Base-by-base conservation (phyloP, 1,140 invertebrate species). In the Heliconius eleuchia region DNA sequence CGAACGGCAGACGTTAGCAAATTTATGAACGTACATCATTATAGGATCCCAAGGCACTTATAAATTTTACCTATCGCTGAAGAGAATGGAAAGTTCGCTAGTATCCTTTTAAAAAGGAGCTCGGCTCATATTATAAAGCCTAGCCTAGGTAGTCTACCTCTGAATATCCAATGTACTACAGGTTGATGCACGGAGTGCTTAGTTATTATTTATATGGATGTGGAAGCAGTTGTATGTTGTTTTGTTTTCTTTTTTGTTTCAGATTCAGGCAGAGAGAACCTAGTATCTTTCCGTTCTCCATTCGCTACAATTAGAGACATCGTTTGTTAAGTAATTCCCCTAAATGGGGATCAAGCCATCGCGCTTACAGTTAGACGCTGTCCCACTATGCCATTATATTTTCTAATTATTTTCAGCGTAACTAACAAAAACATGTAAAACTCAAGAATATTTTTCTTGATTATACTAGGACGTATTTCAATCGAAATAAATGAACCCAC, bases 101-200 rank as follows among this genome's bases (percentile, higher is more conserved):
- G 60, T 27, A 66, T 27, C 60, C 60, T 66, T 66, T 66, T 30
- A 27, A 66, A 66, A 66, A 66, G 60, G 60, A 66, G 5, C 60
- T 27, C 60, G 27, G 23, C 60, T 66, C 27, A 16, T 66, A 30
- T 30, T 66, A 11, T 16, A 57, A 57, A 66, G 60, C 23, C 60
- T 66, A 66, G 60, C 5, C 23, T 27, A 16, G 60, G 11, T 66
- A 66, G 1, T 66, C 30, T 11, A 66, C 27, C 5, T 3, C 60
- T 66, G 27, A 66, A 66, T 66, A 27, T 16, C 23, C 60, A 27
- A 30, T 66, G 60, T 30, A 27, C n/a, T 57, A 8, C 19, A n/a
- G 55, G 55, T n/a, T 57, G n/a, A 23, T 23, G 19, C 55, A 66
- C 60, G 11, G 13, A 30, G 13, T 30, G 60, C 27, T 27, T 3